phyloP scores from a whole-genome alignment of 2,797 vertebrate species.

The Clarias platycephalus region DNA sequence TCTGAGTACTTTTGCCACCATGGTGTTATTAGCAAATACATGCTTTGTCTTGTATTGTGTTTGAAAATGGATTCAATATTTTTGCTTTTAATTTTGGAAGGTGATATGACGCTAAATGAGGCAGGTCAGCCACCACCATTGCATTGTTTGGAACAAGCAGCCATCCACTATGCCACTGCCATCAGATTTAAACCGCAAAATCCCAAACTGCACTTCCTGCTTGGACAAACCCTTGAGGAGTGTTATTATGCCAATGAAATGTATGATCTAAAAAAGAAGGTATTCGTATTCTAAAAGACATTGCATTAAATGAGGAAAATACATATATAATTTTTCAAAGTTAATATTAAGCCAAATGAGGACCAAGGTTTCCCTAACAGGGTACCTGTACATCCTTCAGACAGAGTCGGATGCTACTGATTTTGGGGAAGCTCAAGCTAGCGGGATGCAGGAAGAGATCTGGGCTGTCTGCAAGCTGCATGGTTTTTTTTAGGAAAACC shows the following conservation, averaged over 20 bases:
- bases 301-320: too few relatives aligned
- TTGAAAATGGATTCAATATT: not conserved
- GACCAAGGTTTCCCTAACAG: too few relatives aligned
- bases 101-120: conserved; percentile 28
- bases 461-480: too few relatives aligned
- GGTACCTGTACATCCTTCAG: too few relatives aligned
- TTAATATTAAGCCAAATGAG: too few relatives aligned
- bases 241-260: conserved; percentile 66
- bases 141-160: conserved; percentile 64
- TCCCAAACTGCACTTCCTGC: conserved; percentile 67
- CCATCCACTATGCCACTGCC: conserved; percentile 66
- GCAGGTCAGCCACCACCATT: conserved; percentile 61
- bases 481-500: too few relatives aligned
- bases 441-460: too few relatives aligned
- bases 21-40: not conserved
- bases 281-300: conserved; percentile 25
- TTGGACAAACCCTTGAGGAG: conserved; percentile 69
- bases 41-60: not conserved
- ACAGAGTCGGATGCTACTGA: too few relatives aligned
- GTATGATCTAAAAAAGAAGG: conserved; percentile 66
- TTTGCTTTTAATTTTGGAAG: conserved; percentile 42
- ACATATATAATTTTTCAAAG: too few relatives aligned
- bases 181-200: conserved; percentile 64
- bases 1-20: not conserved
- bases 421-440: too few relatives aligned